Conservation (phyloP, 2,797 vertebrate species). For the Enteromius argenteus region DNA sequence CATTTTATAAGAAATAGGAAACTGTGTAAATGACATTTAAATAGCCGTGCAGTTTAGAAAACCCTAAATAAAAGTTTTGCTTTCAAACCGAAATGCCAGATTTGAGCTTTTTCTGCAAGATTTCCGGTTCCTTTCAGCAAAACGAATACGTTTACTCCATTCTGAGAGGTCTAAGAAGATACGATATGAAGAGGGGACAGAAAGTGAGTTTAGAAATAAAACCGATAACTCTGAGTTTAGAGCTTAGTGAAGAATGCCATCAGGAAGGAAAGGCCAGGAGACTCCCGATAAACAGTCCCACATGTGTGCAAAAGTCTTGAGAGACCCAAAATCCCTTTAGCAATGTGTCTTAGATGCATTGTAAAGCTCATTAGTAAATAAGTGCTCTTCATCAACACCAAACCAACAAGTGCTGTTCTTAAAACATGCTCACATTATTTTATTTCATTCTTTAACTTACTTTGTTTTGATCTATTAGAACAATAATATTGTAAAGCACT, state of each 20-base stretch:
- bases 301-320: slow-evolving; percentile 54
- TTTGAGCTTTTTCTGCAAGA: not conserved
- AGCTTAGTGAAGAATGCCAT: slow-evolving; percentile 56
- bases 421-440: not conserved
- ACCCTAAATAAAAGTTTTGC: not conserved
- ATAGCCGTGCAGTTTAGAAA: not conserved
- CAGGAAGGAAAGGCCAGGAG: slow-evolving; percentile 61
- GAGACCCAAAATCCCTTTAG: slow-evolving; percentile 27
- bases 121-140: not conserved
- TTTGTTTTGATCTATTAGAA: not conserved
- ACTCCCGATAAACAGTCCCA: slow-evolving; percentile 59
- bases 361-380: not conserved
- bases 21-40: not conserved
- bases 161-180: slow-evolving; percentile 3
- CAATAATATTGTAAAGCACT: not conserved
- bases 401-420: not conserved
- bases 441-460: not conserved
- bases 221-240: slow-evolving; percentile 32
- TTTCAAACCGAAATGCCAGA: not conserved
- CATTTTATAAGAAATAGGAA: not conserved
- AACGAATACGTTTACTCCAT: slow-evolving; percentile 1
- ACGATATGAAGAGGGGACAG: not conserved
- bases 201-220: slow-evolving; percentile 3
- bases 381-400: not conserved
- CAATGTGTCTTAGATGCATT: slow-evolving; percentile 9